These are phyloP conservation scores for Drosophila cognata DNA, from an alignment of 2,888 invertebrate genomes.

Conservation along the genomic window DNA sequence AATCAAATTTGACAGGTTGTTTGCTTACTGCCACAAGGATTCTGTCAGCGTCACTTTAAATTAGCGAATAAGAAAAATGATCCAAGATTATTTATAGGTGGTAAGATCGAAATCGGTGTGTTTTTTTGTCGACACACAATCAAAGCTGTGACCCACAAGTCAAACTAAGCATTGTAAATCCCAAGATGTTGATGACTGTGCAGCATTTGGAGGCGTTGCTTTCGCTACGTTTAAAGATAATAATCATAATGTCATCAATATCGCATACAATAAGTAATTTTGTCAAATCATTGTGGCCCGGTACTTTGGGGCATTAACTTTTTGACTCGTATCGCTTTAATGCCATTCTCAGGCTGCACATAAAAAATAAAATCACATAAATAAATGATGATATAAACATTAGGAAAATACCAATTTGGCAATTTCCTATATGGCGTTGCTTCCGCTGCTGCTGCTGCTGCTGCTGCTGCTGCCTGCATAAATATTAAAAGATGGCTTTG, in stretches of 20 bases:
- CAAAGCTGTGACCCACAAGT: background rate
- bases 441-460: conserved; percentile 11
- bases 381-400: conserved; percentile 68
- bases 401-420: conserved; percentile 70
- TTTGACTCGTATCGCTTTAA: conserved; percentile 32
- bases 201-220: background rate
- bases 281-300: conserved; percentile 33
- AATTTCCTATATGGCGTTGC: conserved; percentile 53
- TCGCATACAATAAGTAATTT: conserved; percentile 5
- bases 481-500: conserved; percentile 60
- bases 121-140: background rate
- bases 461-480: conserved; percentile 37
- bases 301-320: conserved; percentile 22
- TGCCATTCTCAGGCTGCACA: conserved; percentile 2
- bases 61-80: background rate
- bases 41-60: background rate
- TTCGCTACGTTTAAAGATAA: conserved; percentile 5
- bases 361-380: conserved; percentile 32
- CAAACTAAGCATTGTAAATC: background rate
- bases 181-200: conserved; percentile 9
- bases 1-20: background rate
- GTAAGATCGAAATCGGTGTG: background rate
- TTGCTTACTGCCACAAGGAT: background rate
- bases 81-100: background rate
- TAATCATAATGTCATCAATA: conserved; percentile 27